Evolutionary conservation across 2,797 vertebrate species (phyloP).

Genomic region (Crocodylus rhombifer): DNA sequence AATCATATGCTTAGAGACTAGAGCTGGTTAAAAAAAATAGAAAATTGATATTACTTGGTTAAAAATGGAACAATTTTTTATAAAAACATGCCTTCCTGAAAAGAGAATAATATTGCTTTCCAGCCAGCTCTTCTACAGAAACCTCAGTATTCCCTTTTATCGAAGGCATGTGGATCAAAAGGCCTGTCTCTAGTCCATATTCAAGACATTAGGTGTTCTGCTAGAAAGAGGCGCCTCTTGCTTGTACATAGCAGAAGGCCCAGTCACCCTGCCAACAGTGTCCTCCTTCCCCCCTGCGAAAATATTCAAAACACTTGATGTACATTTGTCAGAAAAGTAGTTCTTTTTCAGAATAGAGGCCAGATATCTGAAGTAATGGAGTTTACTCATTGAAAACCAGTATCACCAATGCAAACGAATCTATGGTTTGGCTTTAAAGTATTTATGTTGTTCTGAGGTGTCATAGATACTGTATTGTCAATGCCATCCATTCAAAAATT

Average conservation of each 20-base stretch:
- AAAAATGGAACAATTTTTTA: background rate
- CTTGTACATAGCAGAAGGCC: background rate
- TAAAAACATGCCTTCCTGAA: background rate
- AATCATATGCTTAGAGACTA: background rate
- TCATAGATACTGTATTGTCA: background rate
- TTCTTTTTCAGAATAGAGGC: slow-evolving; percentile 14
- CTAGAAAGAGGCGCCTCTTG: background rate
- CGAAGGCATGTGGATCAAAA: background rate
- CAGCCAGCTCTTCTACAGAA: background rate
- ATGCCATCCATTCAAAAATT: background rate
- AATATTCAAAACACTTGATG: background rate
- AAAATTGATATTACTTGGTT: background rate
- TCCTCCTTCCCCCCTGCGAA: slow-evolving; percentile 6
- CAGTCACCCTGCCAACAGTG: too few relatives aligned
- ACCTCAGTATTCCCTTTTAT: background rate
- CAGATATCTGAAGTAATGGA: background rate
- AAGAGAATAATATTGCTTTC: background rate
- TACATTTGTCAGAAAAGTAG: background rate
- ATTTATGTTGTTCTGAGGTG: background rate
- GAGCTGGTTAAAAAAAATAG: background rate
- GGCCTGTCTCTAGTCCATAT: background rate
- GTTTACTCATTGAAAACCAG: too few relatives aligned
- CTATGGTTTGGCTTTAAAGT: slow-evolving; percentile 23
- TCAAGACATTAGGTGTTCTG: background rate
- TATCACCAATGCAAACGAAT: slow-evolving; percentile 24